Percentiles rank a stretch among this genome's conserved stretches.
phyloP scores from a whole-genome alignment of 2,888 invertebrate species.

The Meiosimyza platycephala region DNA sequence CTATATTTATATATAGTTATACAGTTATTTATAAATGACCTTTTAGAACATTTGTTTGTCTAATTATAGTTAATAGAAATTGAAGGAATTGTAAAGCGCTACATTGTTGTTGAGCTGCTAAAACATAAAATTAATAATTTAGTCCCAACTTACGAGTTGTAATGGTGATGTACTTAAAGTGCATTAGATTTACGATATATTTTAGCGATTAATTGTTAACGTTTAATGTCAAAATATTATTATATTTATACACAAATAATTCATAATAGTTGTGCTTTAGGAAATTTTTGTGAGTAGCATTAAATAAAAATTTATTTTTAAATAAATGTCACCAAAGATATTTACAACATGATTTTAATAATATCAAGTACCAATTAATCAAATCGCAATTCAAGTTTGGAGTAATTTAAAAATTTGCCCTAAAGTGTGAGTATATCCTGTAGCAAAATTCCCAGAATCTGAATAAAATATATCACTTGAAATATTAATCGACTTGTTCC shows the following conservation, averaged over 20 bases:
- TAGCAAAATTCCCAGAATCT: too few species aligned
- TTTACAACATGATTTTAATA: too few species aligned
- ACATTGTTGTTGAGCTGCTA: conserved; percentile 10
- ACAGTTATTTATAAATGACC: conserved; percentile 22
- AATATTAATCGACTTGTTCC: too few species aligned
- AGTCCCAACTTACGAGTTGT: conserved; percentile 7
- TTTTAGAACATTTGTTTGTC: not conserved
- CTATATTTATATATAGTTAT: conserved; percentile 9
- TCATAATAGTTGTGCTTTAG: conserved; percentile 13
- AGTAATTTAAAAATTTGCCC: too few species aligned
- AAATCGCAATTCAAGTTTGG: too few species aligned
- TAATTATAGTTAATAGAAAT: conserved; percentile 16
- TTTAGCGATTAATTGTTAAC: conserved; percentile 9
- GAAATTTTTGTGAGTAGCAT: not conserved
- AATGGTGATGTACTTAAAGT: conserved; percentile 19
- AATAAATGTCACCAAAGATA: too few species aligned
- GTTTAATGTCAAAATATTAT: conserved; percentile 6
- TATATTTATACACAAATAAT: conserved; percentile 7
- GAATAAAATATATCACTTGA: too few species aligned
- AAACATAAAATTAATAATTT: not conserved
- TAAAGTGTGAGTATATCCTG: too few species aligned
- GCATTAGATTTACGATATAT: conserved; percentile 32
- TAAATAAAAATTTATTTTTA: not conserved
- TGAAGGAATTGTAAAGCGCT: conserved; percentile 25
- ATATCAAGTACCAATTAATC: too few species aligned